Evolutionary conservation across 2,797 vertebrate genomes (phyloP).

Genomic region (Pseudocheirus occidentalis): DNA sequence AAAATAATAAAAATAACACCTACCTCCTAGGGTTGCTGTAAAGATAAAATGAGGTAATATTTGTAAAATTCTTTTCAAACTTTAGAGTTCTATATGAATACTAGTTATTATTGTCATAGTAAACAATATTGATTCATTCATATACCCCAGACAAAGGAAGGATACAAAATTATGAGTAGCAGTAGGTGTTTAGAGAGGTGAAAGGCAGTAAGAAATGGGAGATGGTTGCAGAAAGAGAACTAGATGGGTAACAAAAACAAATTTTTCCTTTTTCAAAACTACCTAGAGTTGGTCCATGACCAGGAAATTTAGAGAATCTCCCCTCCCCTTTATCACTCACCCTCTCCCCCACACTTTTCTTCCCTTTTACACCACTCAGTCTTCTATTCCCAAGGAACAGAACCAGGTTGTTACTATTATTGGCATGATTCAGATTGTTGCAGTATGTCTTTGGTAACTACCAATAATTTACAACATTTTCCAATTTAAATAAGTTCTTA

Average conservation of each 20-base stretch:
- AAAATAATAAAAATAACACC: not conserved
- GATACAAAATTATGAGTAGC: not conserved
- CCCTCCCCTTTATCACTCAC: accelerated
- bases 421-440: not conserved
- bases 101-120: not conserved
- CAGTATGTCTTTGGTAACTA: not conserved
- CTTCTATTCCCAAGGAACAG: not conserved
- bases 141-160: not conserved
- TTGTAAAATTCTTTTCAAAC: not conserved
- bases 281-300: not conserved
- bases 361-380: not conserved
- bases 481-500: not conserved
- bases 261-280: not conserved
- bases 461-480: not conserved
- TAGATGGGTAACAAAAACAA: not conserved
- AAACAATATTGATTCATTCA: not conserved
- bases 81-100: not conserved
- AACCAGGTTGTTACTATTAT: not conserved
- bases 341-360: not conserved
- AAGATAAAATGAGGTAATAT: not conserved
- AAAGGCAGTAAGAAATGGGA: not conserved
- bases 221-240: not conserved
- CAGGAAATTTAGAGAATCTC: not conserved
- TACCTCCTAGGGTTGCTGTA: not conserved
- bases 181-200: not conserved